Conservation (phyloP, 2,797 vertebrate species). For the Eulemur coronatus region DNA sequence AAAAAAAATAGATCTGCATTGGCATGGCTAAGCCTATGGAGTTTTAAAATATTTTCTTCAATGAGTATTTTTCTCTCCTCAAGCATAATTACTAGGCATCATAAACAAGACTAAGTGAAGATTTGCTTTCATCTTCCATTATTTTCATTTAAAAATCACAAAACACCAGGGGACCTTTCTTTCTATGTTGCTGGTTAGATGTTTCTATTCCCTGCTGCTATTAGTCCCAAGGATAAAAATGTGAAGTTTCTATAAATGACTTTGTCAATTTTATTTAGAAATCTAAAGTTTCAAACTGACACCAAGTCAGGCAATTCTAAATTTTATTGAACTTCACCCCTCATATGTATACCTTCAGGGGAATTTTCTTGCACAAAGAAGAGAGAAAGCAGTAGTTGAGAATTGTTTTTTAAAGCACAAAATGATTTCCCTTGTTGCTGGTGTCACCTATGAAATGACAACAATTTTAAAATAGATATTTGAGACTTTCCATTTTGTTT, state of each 20-base stretch:
- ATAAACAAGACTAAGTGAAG: slow-evolving; percentile 53
- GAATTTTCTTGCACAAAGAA: slow-evolving; percentile 37
- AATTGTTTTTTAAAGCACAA: slow-evolving; percentile 61
- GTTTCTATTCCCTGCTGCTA: slow-evolving; percentile 8
- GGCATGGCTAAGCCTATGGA: background rate
- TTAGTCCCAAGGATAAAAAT: slow-evolving; percentile 58
- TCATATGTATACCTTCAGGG: slow-evolving; percentile 58
- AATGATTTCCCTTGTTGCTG: slow-evolving; percentile 11
- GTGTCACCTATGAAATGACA: slow-evolving; percentile 58
- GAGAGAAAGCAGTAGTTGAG: slow-evolving; percentile 41
- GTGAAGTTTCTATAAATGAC: slow-evolving; percentile 33
- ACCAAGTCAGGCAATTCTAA: slow-evolving; percentile 44
- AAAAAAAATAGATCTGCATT: background rate
- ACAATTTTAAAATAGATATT: slow-evolving; percentile 50
- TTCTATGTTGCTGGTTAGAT: background rate
- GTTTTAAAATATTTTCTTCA: background rate
- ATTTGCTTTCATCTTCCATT: slow-evolving; percentile 58
- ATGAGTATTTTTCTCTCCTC: slow-evolving; percentile 27
- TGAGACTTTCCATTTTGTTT: slow-evolving; percentile 58
- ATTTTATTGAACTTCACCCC: slow-evolving; percentile 36
- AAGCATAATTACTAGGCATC: slow-evolving; percentile 58
- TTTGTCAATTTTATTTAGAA: slow-evolving; percentile 73
- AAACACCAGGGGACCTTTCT: background rate
- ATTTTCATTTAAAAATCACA: slow-evolving; percentile 70
- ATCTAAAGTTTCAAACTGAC: slow-evolving; percentile 60